Base-by-base conservation (phyloP, 2,797 vertebrate species). In the Natrix natrix region DNA sequence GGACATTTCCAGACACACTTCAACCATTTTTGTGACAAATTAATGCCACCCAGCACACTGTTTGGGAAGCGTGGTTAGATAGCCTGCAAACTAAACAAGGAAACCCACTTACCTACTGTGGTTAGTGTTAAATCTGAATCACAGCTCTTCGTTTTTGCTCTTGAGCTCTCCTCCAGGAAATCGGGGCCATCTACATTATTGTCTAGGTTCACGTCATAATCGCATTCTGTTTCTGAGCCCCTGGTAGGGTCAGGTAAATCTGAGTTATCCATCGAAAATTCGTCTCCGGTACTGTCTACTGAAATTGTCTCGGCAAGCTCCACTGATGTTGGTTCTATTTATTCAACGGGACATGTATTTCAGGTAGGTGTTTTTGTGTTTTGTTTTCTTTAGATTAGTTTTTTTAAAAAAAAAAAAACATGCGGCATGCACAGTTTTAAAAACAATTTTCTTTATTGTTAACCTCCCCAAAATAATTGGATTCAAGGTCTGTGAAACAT, bases 81-180 rank as follows among this genome's bases (percentile, higher is more conserved):
- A 63, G 37, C 78, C 90, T 89, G n/a, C 48, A 57, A 24, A 48
- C 74, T 86, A 24, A 91, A 91, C 57, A 89, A 93, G 7, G 43
- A 93, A 89, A 93, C 66, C 91, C 74, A 91, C 93, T 94, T 90
- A 96, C 89, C 87, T 93, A 95, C 10, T 91, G 89, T 94, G 95
- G 92, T 92, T 63, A 95, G 88, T 89, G 93, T 94, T 90, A 95
- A 32, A 91, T 88, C 90, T 92, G 52, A 90, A 66, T 95, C 88
- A 8, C 92, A 86, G 90, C 74, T 56, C n/a, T 94, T 94, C 95
- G 93, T 93, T 95, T 95, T 96, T 91, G 93, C 92, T 91, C 87
- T 92, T 13, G 87, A 94, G 54, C 66, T 88, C 61, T 97, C 89
- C 87, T 87, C 94, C 91, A 93, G 93, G 91, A 24, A 91, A 94